Conservation (phyloP, 2,888 invertebrate genomes). For the Cantharis rufa region DNA sequence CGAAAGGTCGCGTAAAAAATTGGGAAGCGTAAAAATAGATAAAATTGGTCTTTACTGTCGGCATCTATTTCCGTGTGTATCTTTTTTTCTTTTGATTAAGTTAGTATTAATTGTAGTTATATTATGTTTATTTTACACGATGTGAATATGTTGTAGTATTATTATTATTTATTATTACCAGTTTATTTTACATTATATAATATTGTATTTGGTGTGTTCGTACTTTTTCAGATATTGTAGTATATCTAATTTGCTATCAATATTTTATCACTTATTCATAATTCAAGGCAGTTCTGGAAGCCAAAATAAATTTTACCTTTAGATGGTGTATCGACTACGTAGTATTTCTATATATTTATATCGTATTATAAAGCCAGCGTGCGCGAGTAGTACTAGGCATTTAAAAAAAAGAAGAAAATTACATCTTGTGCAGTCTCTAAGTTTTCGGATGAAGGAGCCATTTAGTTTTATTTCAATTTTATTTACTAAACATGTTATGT, state of each 20-base stretch:
- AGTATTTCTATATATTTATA: background rate
- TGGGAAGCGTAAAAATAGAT: slow-evolving; percentile 31
- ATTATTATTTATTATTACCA: background rate
- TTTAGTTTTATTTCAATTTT: slow-evolving; percentile 1
- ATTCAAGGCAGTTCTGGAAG: slow-evolving; percentile 23
- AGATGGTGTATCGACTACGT: background rate
- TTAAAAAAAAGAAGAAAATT: background rate
- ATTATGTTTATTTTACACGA: slow-evolving; percentile 4
- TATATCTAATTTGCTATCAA: background rate
- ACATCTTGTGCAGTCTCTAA: slow-evolving; percentile 18
- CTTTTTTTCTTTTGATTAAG: slow-evolving; percentile 17
- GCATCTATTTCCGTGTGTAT: slow-evolving; percentile 15
- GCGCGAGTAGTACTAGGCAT: slow-evolving; percentile 12
- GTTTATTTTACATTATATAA: slow-evolving; percentile 1
- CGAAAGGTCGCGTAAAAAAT: slow-evolving; percentile 31
- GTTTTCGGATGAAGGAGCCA: slow-evolving; percentile 13
- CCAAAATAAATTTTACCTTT: slow-evolving; percentile 12
- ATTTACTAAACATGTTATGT: background rate
- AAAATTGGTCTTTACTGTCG: slow-evolving; percentile 29
- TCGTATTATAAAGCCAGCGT: slow-evolving; percentile 19
- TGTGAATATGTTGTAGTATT: slow-evolving; percentile 3
- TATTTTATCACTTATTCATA: slow-evolving; percentile 3
- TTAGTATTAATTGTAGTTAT: slow-evolving; percentile 8
- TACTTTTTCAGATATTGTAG: background rate
- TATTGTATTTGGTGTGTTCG: background rate